A percentile compares a stretch with the other conserved stretches of the same genome.
Conservation (phyloP, 2,113 vertebrate species). For the Eulacestoma nigropectus region DNA sequence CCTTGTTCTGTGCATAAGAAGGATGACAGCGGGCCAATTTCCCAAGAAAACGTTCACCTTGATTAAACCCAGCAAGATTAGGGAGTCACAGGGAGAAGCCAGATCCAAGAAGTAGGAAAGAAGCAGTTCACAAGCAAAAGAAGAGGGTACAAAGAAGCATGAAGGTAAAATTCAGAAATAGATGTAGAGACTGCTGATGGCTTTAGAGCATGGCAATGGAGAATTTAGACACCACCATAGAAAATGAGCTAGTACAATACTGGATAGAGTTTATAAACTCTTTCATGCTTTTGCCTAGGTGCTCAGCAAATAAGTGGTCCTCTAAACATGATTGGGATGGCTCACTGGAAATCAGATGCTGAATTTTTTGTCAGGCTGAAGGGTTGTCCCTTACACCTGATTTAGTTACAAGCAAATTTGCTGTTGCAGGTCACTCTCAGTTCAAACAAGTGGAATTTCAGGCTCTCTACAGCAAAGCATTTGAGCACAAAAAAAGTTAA, state of each 20-base stretch:
- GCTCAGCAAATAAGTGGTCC: background rate
- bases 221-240: background rate
- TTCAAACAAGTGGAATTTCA: background rate
- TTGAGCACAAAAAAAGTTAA: background rate
- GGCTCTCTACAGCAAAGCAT: background rate
- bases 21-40: background rate
- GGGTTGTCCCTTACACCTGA: background rate
- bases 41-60: background rate
- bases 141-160: background rate
- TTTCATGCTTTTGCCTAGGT: background rate
- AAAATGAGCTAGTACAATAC: background rate
- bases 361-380: background rate
- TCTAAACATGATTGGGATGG: background rate
- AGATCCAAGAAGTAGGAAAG: background rate
- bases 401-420: background rate
- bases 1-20: background rate
- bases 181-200: background rate
- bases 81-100: background rate
- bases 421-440: background rate
- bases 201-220: background rate
- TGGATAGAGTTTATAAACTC: background rate
- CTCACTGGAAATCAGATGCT: background rate
- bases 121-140: background rate
- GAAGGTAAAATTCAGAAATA: background rate
- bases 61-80: background rate